Conservation (phyloP, 2,113 vertebrate species). For the Chunga burmeisteri region DNA sequence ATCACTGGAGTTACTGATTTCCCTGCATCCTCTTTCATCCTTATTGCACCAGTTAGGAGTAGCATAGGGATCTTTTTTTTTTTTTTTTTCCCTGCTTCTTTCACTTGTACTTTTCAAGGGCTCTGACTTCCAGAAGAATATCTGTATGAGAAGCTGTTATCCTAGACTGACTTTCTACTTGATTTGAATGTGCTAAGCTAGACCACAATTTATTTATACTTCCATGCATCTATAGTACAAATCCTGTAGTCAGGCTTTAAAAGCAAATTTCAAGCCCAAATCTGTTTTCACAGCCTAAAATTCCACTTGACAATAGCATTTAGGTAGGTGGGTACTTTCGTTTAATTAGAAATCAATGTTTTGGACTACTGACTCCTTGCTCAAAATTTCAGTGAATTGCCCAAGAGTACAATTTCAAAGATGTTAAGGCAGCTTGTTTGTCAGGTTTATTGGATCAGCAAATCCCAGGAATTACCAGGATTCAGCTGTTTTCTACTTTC, state of each 20-base stretch:
- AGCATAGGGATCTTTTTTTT: not conserved
- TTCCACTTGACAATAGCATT: not conserved
- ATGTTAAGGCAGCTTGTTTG: conserved; percentile 17
- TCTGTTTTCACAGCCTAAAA: not conserved
- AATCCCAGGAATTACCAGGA: conserved; percentile 46
- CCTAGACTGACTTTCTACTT: not conserved
- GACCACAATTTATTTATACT: not conserved
- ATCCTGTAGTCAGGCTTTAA: not conserved
- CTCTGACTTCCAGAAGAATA: not conserved
- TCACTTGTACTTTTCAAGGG: not conserved
- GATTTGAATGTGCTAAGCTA: not conserved
- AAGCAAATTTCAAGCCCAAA: not conserved
- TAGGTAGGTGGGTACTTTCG: not conserved
- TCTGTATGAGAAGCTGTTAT: not conserved
- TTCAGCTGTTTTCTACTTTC: conserved; percentile 60
- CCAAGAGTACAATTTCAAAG: conserved; percentile 1
- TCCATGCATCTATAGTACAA: not conserved
- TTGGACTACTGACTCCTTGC: conserved; percentile 59
- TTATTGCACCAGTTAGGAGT: not conserved
- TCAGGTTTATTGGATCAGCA: conserved; percentile 56
- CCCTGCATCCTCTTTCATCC: not conserved
- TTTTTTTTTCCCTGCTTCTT: not conserved
- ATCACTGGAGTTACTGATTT: not conserved
- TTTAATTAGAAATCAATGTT: conserved; percentile 54
- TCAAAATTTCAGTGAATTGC: conserved; percentile 40